Evolutionary conservation across 2,888 invertebrate species (phyloP).

Genomic region (Oxyteleia sp.): DNA sequence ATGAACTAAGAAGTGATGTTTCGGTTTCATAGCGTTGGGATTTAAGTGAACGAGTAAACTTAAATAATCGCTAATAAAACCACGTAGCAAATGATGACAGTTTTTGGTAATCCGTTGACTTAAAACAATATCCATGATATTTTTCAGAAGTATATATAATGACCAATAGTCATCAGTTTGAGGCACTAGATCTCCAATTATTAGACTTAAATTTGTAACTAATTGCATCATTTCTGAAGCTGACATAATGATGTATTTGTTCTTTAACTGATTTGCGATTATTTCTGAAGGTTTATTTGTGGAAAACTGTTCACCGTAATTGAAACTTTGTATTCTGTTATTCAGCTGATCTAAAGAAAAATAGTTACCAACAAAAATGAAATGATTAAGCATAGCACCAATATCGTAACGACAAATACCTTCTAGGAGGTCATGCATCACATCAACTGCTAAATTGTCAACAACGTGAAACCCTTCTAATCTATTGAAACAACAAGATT

Average conservation of each 20-base stretch:
- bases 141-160: conserved; percentile 33
- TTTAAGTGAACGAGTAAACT: conserved; percentile 10
- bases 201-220: conserved; percentile 40
- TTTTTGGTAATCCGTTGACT: conserved; percentile 15
- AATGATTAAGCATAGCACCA: conserved; percentile 34
- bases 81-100: conserved; percentile 12
- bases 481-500: background rate
- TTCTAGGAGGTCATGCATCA: conserved; percentile 30
- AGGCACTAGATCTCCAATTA: conserved; percentile 54
- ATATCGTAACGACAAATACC: conserved; percentile 68
- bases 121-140: conserved; percentile 26
- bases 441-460: background rate
- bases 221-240: conserved; percentile 57
- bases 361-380: conserved; percentile 27
- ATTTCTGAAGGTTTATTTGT: conserved; percentile 46
- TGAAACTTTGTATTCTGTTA: conserved; percentile 32
- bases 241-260: conserved; percentile 45
- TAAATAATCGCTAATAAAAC: conserved; percentile 33
- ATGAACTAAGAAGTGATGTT: conserved; percentile 70
- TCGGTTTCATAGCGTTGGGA: conserved; percentile 58
- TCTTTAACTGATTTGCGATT: conserved; percentile 12
- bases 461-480: background rate
- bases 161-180: conserved; percentile 48
- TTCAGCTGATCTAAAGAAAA: conserved; percentile 32
- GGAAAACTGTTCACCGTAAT: conserved; percentile 37